phyloP scores from a whole-genome alignment of 2,113 vertebrate species.

The Toxostoma redivivum region DNA sequence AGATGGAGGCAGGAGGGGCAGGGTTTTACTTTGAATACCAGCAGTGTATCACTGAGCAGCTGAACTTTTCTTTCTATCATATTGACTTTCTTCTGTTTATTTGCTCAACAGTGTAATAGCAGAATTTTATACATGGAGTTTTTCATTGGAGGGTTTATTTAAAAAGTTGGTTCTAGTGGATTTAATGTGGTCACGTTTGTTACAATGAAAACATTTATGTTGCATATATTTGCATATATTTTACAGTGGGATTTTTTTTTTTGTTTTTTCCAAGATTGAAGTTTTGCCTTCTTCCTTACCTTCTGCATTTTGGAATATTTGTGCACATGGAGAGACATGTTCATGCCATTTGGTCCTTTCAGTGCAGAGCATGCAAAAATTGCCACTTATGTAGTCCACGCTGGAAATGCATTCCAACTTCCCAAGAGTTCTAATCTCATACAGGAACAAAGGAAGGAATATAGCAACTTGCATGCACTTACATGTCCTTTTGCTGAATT shows the following conservation, averaged over 20 bases:
- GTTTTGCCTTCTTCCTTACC: background rate
- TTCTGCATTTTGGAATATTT: background rate
- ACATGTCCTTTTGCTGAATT: constrained; percentile 7
- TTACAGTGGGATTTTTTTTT: background rate
- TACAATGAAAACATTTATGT: background rate
- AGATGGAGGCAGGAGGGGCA: background rate
- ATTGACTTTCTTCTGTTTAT: background rate
- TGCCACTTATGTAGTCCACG: background rate
- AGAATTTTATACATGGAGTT: background rate
- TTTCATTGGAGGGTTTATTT: background rate
- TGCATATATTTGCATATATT: background rate
- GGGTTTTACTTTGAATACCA: background rate
- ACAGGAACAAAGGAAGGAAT: background rate
- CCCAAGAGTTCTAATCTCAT: background rate
- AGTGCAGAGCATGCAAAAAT: background rate
- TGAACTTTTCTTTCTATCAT: background rate
- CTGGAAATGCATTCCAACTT: background rate
- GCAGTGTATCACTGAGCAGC: background rate
- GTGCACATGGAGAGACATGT: background rate
- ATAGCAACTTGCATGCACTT: background rate
- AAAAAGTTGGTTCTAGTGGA: background rate
- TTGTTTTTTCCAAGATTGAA: background rate
- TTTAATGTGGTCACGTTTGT: background rate
- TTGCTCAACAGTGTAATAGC: background rate
- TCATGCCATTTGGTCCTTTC: background rate